Conservation (phyloP, 2,888 invertebrate genomes). For the Caenorhabditis uteleia region DNA sequence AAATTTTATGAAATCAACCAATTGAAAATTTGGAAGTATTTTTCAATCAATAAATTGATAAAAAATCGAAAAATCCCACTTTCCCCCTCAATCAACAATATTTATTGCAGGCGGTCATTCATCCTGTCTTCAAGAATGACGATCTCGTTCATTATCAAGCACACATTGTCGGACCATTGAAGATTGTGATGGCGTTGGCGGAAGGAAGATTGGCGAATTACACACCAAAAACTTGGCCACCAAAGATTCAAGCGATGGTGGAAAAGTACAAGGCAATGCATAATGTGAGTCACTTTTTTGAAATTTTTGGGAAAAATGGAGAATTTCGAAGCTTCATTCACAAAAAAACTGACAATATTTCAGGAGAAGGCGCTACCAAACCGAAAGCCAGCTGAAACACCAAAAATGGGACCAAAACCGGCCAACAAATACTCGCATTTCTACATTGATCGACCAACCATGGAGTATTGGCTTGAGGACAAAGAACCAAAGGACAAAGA, state of each 20-base stretch:
- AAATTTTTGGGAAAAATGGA: not conserved
- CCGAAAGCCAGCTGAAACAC: too few species aligned
- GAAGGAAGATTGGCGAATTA: constrained; percentile 22
- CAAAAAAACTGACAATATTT: too few species aligned
- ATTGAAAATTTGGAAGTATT: too few species aligned
- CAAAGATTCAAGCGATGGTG: not conserved
- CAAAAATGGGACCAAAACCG: too few species aligned
- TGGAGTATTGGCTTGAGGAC: too few species aligned
- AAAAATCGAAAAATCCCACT: not conserved
- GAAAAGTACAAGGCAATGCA: not conserved
- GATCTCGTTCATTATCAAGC: constrained; percentile 12
- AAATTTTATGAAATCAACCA: too few species aligned
- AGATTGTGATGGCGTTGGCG: constrained; percentile 19
- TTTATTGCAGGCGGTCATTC: constrained; percentile 8
- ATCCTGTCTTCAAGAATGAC: constrained; percentile 1
- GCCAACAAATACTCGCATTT: too few species aligned
- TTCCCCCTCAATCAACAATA: too few species aligned
- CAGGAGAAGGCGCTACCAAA: too few species aligned
- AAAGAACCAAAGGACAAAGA: too few species aligned
- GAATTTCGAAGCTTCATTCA: not conserved
- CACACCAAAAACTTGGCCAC: constrained; percentile 16
- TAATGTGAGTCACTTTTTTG: not conserved
- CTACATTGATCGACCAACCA: too few species aligned
- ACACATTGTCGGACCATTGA: constrained; percentile 19
- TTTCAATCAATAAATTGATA: too few species aligned